Evolutionary conservation across 2,888 invertebrate genomes (phyloP).

Genomic region (Rotaria socialis): DNA sequence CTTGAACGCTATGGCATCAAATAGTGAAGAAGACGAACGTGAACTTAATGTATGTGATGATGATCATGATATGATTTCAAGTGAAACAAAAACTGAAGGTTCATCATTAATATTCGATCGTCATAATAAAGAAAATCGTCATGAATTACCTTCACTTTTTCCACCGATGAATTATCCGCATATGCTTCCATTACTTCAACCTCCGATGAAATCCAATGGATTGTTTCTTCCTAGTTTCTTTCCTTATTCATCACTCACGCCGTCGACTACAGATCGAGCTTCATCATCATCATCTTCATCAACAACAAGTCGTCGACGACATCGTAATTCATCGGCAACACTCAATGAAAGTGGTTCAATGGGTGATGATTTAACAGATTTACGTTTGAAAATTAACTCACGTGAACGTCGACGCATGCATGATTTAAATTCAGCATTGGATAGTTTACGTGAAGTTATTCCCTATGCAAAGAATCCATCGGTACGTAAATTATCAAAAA

Average conservation of each 20-base stretch:
- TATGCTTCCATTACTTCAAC: neutral
- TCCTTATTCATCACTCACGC: neutral
- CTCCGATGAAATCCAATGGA: neutral
- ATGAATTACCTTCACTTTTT: neutral
- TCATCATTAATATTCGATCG: neutral
- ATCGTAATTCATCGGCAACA: neutral
- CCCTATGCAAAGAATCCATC: constrained; percentile 93
- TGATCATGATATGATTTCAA: neutral
- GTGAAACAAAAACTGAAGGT: neutral
- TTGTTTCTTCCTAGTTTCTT: neutral
- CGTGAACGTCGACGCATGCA: constrained; percentile 88
- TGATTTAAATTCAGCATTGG: constrained; percentile 89
- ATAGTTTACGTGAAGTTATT: constrained; percentile 84
- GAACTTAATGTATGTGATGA: constrained; percentile 15
- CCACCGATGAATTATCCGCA: neutral
- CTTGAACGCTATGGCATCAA: neutral
- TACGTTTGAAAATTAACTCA: constrained; percentile 80
- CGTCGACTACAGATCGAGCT: neutral
- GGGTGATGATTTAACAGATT: neutral
- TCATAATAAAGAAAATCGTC: constrained; percentile 32
- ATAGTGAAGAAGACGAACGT: neutral
- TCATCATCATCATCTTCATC: neutral
- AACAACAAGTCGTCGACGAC: neutral
- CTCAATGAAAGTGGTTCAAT: neutral
- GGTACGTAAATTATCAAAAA: constrained; percentile 87